Conservation (phyloP, 23 tunicate species). For the Corella eumyota region DNA sequence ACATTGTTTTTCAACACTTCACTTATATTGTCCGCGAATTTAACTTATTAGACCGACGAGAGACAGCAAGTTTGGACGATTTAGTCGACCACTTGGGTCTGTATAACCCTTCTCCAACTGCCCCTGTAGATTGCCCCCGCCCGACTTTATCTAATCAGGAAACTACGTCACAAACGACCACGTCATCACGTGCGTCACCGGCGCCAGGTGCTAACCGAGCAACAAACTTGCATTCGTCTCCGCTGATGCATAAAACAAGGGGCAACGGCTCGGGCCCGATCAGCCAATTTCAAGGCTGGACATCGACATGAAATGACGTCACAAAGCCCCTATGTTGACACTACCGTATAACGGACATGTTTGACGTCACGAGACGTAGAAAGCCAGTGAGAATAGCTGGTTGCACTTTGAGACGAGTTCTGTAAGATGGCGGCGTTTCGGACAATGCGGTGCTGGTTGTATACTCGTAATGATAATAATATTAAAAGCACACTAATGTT, state of each 20-base stretch:
- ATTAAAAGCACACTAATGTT: too few species aligned
- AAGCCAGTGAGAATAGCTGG: too few species aligned
- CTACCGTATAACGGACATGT: too few species aligned
- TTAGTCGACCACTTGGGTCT: conserved; percentile 56
- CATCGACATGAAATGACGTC: conserved; percentile 41
- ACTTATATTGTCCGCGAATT: conserved; percentile 59
- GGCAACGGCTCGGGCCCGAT: conserved; percentile 36
- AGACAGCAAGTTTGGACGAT: conserved; percentile 58
- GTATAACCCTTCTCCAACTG: conserved; percentile 11
- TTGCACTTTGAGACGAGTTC: too few species aligned
- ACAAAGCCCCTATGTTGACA: too few species aligned
- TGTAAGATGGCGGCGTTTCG: too few species aligned
- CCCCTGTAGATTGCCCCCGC: conserved; percentile 6
- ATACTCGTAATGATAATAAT: too few species aligned
- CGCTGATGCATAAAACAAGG: conserved; percentile 10
- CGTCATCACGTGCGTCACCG: neutral
- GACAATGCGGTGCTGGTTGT: too few species aligned
- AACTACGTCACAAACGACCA: conserved; percentile 1
- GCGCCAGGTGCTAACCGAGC: conserved; percentile 6
- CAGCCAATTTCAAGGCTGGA: conserved; percentile 35
- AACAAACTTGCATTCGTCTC: conserved; percentile 8
- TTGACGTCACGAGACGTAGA: too few species aligned
- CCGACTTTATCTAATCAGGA: too few species aligned
- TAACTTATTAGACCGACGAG: conserved; percentile 49
- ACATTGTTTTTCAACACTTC: conserved; percentile 72